Percentiles rank a stretch among this genome's conserved stretches.
Conservation (phyloP, 2,797 vertebrate genomes). For the Limnodromus scolopaceus region DNA sequence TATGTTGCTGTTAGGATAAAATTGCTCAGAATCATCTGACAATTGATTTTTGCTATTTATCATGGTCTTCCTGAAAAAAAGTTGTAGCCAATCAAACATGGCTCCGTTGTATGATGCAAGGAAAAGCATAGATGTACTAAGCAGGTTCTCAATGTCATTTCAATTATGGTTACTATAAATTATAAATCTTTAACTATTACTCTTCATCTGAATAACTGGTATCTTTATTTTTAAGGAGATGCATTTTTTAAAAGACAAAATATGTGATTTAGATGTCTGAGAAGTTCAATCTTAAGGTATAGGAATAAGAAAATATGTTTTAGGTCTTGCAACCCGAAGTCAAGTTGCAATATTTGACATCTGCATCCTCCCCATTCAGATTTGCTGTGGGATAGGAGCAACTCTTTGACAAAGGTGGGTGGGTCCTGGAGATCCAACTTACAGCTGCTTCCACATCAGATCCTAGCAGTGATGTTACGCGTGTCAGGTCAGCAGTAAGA, state of each 20-base stretch:
- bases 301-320: neutral
- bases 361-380: neutral
- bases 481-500: neutral
- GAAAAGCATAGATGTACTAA: conserved; percentile 26
- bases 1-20: conserved; percentile 45
- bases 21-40: neutral
- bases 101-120: neutral
- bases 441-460: neutral
- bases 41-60: conserved; percentile 53
- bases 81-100: conserved; percentile 32
- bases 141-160: neutral
- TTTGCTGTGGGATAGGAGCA: neutral
- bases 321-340: neutral
- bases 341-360: neutral
- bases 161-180: conserved; percentile 59
- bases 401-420: neutral
- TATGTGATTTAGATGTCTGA: neutral
- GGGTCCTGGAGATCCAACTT: neutral
- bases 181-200: conserved; percentile 26
- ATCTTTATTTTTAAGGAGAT: neutral
- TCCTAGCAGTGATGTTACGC: neutral
- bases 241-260: neutral
- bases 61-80: conserved; percentile 46
- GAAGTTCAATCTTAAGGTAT: neutral
- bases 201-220: conserved; percentile 45